Percentiles rank a stretch among this genome's conserved stretches.
Evolutionary conservation across 2,113 vertebrate species (phyloP).

Genomic region (Ornithorhynchus anatinus): DNA sequence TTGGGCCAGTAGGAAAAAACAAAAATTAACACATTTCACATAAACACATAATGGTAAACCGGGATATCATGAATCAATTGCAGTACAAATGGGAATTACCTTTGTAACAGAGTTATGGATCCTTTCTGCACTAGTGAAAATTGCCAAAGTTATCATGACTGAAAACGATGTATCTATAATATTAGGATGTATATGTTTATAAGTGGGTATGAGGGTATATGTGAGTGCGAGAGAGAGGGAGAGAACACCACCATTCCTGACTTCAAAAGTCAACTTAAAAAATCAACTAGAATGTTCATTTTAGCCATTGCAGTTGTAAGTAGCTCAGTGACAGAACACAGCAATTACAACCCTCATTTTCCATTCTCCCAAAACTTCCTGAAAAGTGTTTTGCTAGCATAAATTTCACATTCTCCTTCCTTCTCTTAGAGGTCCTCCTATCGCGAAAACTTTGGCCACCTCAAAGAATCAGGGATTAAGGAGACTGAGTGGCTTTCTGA

Average conservation of each 20-base stretch:
- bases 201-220: background rate
- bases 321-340: too few relatives aligned
- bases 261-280: background rate
- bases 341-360: background rate
- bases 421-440: background rate
- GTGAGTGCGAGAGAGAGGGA: too few relatives aligned
- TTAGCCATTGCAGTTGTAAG: too few relatives aligned
- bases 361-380: background rate
- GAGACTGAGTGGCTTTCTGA: too few relatives aligned
- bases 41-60: slow-evolving; percentile 47
- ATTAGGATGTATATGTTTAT: background rate
- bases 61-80: slow-evolving; percentile 38
- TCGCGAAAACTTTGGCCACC: too few relatives aligned
- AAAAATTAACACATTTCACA: slow-evolving; percentile 55
- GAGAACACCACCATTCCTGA: rapidly evolving
- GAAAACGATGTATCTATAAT: slow-evolving; percentile 17
- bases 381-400: background rate
- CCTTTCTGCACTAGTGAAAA: slow-evolving; percentile 37
- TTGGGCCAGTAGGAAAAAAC: slow-evolving; percentile 46
- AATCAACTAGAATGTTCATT: background rate
- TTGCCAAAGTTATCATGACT: slow-evolving; percentile 20
- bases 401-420: background rate
- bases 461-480: too few relatives aligned
- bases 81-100: slow-evolving; percentile 37
- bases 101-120: slow-evolving; percentile 27